Evolutionary conservation across 2,797 vertebrate species (phyloP), one percentile per base, ranked within the genome.

Genomic region (Crax fasciolata): DNA sequence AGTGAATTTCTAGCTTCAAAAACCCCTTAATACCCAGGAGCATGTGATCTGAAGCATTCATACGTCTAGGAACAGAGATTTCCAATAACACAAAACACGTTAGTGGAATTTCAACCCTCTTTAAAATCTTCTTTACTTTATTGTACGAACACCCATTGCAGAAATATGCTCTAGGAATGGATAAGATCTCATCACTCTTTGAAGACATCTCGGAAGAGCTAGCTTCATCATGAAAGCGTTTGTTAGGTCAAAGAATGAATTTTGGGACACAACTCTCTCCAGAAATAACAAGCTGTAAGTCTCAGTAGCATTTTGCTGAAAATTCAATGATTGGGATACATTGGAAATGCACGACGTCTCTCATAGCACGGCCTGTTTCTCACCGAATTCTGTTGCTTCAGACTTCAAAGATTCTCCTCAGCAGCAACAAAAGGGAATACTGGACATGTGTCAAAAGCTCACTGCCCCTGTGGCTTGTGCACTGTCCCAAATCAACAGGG

Each of bases 201-300:
- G 74, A 82, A 93, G 59, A 24, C 41, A 3, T 38, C 39, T 79
- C 58, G 62, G n/a, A 92, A 88, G 15, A 89, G 43, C 20, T 28
- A 62, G 35, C 23, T 24, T 58, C 28, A 62, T 35, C 12, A 21
- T 13, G 3, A 32, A 78, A 46, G 23, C 6, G 27, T 61, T 90
- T 77, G 38, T 61, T 24, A 66, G 11, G 10, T 90, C 51, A 66
- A 38, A 76, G 39, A 8, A 87, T n/a, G 20, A 81, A 66, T 51
- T 66, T 32, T 3, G 46, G 39, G 43, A 73, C 51, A 75, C 3
- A 81, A 65, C 61, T 21, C 21, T 68, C 72, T 49, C 30, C 49
- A 88, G 58, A 44, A 49, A 18, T 2, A 71, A 81, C 0, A 0
- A 39, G 30, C 32, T 68, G 20, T 27, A 39, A 38, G 6, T 35